Evolutionary conservation across 2,797 vertebrate species (phyloP).

Genomic region (Acomys russatus): DNA sequence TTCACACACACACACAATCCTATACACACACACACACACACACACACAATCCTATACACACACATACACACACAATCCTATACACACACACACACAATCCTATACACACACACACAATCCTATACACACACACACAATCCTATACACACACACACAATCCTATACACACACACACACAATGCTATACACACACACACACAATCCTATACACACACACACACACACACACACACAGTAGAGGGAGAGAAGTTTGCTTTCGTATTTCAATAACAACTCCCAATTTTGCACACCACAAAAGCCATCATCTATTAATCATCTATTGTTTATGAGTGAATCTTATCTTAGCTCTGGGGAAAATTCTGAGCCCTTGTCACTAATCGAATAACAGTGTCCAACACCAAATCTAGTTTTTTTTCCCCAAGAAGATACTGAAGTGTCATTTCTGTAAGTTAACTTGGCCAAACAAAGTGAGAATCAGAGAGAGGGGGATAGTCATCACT

Average conservation of each 20-base stretch:
- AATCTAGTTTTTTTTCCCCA: constrained; percentile 47
- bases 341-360: constrained; percentile 16
- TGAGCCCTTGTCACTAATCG: not conserved
- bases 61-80: not conserved
- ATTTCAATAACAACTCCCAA: constrained; percentile 26
- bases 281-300: constrained; percentile 30
- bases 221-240: not conserved
- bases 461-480: not conserved
- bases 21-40: not conserved
- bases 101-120: not conserved
- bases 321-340: constrained; percentile 45
- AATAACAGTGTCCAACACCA: not conserved
- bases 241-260: constrained; percentile 23
- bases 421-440: constrained; percentile 18
- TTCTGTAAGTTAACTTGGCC: not conserved
- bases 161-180: not conserved
- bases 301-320: not conserved
- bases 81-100: not conserved
- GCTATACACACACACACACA: not conserved
- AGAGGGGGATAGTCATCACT: not conserved
- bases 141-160: not conserved
- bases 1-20: constrained; percentile 31
- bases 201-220: not conserved
- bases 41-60: not conserved
- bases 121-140: not conserved